phyloP scores from a whole-genome alignment of 1,140 invertebrate genomes.

The Psilanteris sp. region DNA sequence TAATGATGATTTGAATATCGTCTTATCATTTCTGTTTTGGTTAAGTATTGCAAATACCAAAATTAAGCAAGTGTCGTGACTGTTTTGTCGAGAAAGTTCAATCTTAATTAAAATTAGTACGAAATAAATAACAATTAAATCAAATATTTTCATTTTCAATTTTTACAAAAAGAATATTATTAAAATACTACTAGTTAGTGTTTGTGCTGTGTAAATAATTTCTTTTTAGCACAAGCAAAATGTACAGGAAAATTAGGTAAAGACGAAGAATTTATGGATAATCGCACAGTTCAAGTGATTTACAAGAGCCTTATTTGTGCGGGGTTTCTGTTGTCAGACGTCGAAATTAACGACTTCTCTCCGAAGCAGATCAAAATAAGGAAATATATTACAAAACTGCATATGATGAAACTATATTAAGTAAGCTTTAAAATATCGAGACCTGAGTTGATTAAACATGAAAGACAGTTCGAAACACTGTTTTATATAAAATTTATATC shows the following conservation, averaged over 20 bases:
- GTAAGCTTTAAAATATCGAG: slow-evolving; percentile 10
- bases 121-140: too few species aligned
- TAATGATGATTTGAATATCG: too few species aligned
- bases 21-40: too few species aligned
- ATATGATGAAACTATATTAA: slow-evolving; percentile 14
- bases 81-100: too few species aligned
- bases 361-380: slow-evolving; percentile 21
- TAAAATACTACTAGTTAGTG: too few species aligned
- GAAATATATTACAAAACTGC: slow-evolving; percentile 24
- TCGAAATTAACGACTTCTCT: slow-evolving; percentile 32
- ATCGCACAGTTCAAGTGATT: slow-evolving; percentile 22
- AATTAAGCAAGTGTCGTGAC: too few species aligned
- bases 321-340: slow-evolving; percentile 9
- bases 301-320: slow-evolving; percentile 23
- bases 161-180: too few species aligned
- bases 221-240: slow-evolving; percentile 14
- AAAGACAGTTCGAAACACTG: slow-evolving; percentile 4
- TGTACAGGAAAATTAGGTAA: neutral
- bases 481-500: too few species aligned
- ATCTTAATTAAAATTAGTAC: too few species aligned
- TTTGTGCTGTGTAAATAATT: slow-evolving; percentile 26
- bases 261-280: slow-evolving; percentile 26
- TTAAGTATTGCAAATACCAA: too few species aligned
- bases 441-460: neutral
- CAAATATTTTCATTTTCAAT: too few species aligned